Evolutionary conservation across 2,797 vertebrate species (phyloP).

Genomic region (Myiotriccus ornatus): DNA sequence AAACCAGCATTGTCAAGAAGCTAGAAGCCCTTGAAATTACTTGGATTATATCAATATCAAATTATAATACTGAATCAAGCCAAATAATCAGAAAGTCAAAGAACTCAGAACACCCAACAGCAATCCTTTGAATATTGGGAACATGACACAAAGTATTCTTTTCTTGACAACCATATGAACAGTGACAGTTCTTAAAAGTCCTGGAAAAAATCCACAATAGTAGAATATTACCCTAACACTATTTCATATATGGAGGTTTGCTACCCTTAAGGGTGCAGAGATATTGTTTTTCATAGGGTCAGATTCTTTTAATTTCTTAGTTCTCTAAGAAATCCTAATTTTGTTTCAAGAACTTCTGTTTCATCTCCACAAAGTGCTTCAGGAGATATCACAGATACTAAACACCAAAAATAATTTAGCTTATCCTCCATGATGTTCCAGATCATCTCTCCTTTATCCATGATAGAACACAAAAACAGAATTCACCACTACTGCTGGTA

Average conservation of each 20-base stretch:
- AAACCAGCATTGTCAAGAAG: background rate
- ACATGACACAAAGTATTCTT: background rate
- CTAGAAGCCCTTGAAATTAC: background rate
- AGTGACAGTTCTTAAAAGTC: background rate
- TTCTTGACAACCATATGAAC: background rate
- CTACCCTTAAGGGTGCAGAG: background rate
- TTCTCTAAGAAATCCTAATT: background rate
- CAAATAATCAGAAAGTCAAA: background rate
- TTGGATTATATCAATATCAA: background rate
- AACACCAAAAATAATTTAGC: background rate
- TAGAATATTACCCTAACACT: background rate
- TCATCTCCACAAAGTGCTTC: background rate
- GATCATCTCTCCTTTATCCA: background rate
- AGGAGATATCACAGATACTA: background rate
- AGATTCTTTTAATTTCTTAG: background rate
- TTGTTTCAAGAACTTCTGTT: background rate
- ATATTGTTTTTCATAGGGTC: background rate
- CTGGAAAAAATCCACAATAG: background rate
- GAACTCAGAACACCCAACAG: background rate
- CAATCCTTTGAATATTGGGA: background rate
- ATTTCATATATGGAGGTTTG: background rate
- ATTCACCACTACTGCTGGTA: background rate
- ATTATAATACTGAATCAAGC: background rate
- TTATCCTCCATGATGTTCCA: background rate
- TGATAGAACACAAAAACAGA: background rate